Percentiles rank a stretch among this genome's conserved stretches.
Evolutionary conservation across 2,888 invertebrate species (phyloP).

Genomic region (Phaedon cochleariae): DNA sequence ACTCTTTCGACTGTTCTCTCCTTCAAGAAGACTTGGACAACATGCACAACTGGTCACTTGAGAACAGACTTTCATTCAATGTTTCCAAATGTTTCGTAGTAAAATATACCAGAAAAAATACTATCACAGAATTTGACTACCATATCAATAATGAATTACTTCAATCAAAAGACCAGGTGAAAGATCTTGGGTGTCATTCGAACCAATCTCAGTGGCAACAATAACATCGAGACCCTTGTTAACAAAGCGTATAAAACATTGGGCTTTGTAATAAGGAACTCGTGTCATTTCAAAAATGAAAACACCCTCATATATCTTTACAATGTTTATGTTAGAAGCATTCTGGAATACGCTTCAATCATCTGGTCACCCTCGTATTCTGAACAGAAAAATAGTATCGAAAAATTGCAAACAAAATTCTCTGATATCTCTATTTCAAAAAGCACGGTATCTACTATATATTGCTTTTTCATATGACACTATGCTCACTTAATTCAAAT

Average conservation of each 20-base stretch:
- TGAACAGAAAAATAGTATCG: neutral
- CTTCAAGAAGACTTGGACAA: conserved; percentile 5
- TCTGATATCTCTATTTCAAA: neutral
- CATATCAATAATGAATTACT: neutral
- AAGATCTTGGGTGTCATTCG: neutral
- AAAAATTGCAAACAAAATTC: neutral
- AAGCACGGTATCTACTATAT: neutral
- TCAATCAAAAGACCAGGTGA: neutral
- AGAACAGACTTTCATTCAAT: conserved; percentile 11
- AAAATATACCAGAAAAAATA: conserved; percentile 9
- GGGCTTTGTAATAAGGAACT: neutral
- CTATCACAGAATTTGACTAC: neutral
- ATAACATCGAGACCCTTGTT: neutral
- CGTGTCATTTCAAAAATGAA: too few species aligned
- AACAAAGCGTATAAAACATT: conserved; percentile 1
- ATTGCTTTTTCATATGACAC: neutral
- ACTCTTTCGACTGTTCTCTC: neutral
- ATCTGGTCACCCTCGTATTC: neutral
- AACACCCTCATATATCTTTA: neutral
- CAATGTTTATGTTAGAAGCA: neutral
- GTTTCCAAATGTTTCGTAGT: conserved; percentile 18
- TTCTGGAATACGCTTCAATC: neutral
- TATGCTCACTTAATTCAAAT: neutral
- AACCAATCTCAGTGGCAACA: neutral
- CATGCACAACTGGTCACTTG: conserved; percentile 8